Evolutionary conservation across 2,888 invertebrate species (phyloP).

Genomic region (Pristionchus entomophagus): DNA sequence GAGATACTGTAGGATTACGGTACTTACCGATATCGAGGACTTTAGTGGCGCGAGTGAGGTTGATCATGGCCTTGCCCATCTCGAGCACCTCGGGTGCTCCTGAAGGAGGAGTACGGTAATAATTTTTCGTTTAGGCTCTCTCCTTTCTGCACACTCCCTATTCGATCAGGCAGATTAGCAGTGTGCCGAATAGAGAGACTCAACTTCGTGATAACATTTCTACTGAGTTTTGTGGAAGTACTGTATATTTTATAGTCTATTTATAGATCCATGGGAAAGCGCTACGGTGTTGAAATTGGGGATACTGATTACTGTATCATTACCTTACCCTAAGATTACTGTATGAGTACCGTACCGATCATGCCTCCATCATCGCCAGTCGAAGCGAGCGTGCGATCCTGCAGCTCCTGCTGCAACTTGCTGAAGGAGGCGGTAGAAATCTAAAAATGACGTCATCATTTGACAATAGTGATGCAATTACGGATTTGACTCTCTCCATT

Average conservation of each 20-base stretch:
- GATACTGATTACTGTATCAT: too few relatives aligned
- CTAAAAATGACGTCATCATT: neutral
- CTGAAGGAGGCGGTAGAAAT: neutral
- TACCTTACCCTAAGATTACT: neutral
- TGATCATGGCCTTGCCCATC: constrained; percentile 36
- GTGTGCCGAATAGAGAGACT: too few relatives aligned
- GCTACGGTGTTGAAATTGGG: too few relatives aligned
- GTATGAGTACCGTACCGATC: neutral
- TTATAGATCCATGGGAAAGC: too few relatives aligned
- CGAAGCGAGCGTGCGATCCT: neutral
- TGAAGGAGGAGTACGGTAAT: neutral
- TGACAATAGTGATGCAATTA: too few relatives aligned
- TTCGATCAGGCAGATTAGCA: too few relatives aligned
- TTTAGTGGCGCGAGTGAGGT: constrained; percentile 5
- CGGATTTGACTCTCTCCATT: too few relatives aligned
- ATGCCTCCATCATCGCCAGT: neutral
- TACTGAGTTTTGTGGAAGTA: too few relatives aligned
- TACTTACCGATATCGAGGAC: constrained; percentile 48
- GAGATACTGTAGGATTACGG: neutral
- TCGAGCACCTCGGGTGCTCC: constrained; percentile 49
- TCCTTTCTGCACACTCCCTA: too few relatives aligned
- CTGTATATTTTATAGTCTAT: too few relatives aligned
- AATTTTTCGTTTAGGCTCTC: too few relatives aligned
- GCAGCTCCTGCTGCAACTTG: neutral
- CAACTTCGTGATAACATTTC: too few relatives aligned